Conservation (phyloP, 2,113 vertebrate genomes). For the Symphodus melops region DNA sequence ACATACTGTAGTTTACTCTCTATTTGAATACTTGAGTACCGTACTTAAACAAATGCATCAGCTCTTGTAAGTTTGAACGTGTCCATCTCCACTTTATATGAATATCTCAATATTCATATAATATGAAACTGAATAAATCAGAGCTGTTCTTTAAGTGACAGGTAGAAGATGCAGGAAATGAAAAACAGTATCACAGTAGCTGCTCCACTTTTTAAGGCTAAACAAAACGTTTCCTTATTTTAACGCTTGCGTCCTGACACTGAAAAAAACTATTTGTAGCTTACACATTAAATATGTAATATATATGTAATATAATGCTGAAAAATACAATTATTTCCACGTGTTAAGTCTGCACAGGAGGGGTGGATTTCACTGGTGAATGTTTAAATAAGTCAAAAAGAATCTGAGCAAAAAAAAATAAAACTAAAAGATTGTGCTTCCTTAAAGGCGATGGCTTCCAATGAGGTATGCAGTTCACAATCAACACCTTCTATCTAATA, state of each 20-base stretch:
- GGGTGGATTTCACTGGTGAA: conserved; percentile 16
- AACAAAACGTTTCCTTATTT: not conserved
- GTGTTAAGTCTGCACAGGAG: not conserved
- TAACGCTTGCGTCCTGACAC: not conserved
- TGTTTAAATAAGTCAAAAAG: conserved; percentile 26
- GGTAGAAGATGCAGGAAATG: not conserved
- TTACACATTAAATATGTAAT: conserved; percentile 11
- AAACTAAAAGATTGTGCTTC: conserved; percentile 16
- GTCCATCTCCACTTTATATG: not conserved
- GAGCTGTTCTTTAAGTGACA: not conserved
- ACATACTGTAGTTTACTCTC: too few relatives aligned
- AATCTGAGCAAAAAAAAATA: not conserved
- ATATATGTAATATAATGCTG: too few relatives aligned
- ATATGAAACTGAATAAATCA: not conserved
- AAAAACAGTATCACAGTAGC: not conserved
- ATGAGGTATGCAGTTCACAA: conserved; percentile 37
- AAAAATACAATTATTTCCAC: not conserved
- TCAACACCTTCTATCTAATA: conserved; percentile 20
- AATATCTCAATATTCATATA: too few relatives aligned
- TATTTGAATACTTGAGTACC: not conserved
- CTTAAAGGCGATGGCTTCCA: conserved; percentile 8
- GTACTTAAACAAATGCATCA: not conserved
- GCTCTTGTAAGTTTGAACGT: not conserved
- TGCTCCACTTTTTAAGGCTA: conserved; percentile 13
- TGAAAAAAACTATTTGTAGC: not conserved